Evolutionary conservation across 2,888 invertebrate genomes (phyloP).

Genomic region (Buathra laborator): DNA sequence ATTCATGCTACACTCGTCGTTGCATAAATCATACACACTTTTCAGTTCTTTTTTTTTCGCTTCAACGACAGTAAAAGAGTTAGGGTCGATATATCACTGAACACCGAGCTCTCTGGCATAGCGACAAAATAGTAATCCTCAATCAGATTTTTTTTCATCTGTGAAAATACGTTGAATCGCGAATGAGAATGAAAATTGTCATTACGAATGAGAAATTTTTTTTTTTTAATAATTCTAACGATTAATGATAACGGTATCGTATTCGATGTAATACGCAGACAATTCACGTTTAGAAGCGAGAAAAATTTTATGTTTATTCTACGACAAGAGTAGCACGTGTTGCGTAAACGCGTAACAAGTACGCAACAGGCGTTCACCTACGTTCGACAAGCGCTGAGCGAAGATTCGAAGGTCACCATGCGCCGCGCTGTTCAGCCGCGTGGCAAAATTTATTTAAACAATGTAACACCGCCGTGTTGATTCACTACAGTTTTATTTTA

Average conservation of each 20-base stretch:
- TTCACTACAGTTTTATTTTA: neutral
- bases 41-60: neutral
- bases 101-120: neutral
- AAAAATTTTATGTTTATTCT: neutral
- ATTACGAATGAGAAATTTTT: neutral
- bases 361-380: slow-evolving; percentile 66
- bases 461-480: slow-evolving; percentile 12
- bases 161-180: neutral
- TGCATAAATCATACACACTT: slow-evolving; percentile 3
- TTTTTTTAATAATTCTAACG: neutral
- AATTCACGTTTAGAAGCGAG: neutral
- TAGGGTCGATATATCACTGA: neutral
- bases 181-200: neutral
- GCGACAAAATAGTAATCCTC: neutral
- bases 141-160: neutral
- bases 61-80: neutral
- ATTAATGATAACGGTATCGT: neutral
- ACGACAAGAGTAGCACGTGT: slow-evolving; percentile 49
- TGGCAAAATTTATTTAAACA: slow-evolving; percentile 43
- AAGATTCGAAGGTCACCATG: slow-evolving; percentile 37
- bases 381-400: slow-evolving; percentile 31
- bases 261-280: neutral
- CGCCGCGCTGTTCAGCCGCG: slow-evolving; percentile 2
- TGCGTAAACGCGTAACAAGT: slow-evolving; percentile 52
- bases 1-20: slow-evolving; percentile 13